phyloP scores from a whole-genome alignment of 2,113 vertebrate species.

The Pachyramphus minor region DNA sequence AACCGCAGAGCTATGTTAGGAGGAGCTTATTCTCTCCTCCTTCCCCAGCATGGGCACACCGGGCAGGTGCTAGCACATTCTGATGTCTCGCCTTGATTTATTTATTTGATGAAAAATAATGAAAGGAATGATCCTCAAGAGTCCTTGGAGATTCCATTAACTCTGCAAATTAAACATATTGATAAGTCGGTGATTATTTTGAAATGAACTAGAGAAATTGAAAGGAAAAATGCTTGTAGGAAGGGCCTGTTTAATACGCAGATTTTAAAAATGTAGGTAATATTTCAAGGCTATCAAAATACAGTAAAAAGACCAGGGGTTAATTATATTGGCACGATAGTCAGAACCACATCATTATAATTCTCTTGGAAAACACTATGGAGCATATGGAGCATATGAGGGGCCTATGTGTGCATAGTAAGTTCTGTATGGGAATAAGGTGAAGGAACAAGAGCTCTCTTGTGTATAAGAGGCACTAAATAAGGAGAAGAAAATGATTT shows the following conservation, averaged over 20 bases:
- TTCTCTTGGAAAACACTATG: conserved; percentile 63
- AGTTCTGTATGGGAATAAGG: conserved; percentile 57
- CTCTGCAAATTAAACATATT: conserved; percentile 17
- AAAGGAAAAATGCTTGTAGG: not conserved
- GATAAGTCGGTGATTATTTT: conserved; percentile 15
- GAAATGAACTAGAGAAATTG: conserved; percentile 2
- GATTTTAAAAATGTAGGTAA: conserved; percentile 34
- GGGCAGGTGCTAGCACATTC: not conserved
- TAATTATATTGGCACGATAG: conserved; percentile 47
- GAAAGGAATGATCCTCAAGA: not conserved
- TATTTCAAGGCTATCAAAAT: conserved; percentile 54
- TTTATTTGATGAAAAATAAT: conserved; percentile 51
- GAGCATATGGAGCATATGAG: conserved; percentile 68
- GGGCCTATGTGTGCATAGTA: conserved; percentile 49
- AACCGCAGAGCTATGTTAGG: not conserved
- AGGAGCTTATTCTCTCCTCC: not conserved
- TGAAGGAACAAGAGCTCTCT: conserved; percentile 64
- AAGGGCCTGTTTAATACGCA: not conserved
- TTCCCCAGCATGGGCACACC: not conserved
- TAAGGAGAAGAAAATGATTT: conserved; percentile 49
- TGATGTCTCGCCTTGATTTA: conserved; percentile 20
- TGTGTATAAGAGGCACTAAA: conserved; percentile 57
- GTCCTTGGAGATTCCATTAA: conserved; percentile 29
- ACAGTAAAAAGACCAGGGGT: conserved; percentile 34
- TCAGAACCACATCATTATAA: conserved; percentile 60